phyloP scores from a whole-genome alignment of 2,113 vertebrate species.

The Clarias magur region DNA sequence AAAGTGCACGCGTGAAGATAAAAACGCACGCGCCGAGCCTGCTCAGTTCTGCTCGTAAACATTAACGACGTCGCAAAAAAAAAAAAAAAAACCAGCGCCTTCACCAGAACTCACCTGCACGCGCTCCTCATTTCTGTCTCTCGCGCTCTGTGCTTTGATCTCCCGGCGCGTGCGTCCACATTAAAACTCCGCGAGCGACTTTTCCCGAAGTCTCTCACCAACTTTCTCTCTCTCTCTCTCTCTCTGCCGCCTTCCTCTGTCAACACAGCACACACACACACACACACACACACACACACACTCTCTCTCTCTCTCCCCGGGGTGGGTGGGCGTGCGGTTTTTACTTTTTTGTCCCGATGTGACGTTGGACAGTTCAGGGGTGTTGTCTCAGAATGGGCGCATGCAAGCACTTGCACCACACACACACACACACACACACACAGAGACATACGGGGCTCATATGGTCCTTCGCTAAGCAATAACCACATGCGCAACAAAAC shows the following conservation, averaged over 20 bases:
- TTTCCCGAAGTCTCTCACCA: not conserved
- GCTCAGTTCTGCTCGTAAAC: not conserved
- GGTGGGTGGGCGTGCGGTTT: slow-evolving; percentile 40
- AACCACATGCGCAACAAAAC: not conserved
- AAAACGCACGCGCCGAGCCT: not conserved
- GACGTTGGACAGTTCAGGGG: slow-evolving; percentile 60
- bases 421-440: slow-evolving; percentile 45
- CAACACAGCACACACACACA: slow-evolving; percentile 10
- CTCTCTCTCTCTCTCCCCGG: not conserved
- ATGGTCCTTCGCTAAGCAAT: not conserved
- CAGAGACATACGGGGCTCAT: slow-evolving; percentile 20
- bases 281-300: not conserved
- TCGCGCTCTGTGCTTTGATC: not conserved
- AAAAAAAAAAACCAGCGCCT: too few relatives aligned
- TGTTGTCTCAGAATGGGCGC: slow-evolving; percentile 6
- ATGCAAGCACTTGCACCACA: slow-evolving; percentile 26
- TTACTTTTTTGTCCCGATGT: slow-evolving; percentile 61
- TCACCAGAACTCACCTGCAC: slow-evolving; percentile 47
- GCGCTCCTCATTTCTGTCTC: slow-evolving; percentile 42
- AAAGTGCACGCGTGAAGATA: not conserved
- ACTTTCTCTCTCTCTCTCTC: slow-evolving; percentile 27
- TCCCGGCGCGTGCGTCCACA: slow-evolving; percentile 7
- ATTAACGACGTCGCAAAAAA: not conserved
- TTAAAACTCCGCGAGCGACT: slow-evolving; percentile 23
- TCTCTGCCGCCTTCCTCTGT: slow-evolving; percentile 64